Evolutionary conservation across 2,797 vertebrate genomes (phyloP).

Genomic region (Rallus crepitans): DNA sequence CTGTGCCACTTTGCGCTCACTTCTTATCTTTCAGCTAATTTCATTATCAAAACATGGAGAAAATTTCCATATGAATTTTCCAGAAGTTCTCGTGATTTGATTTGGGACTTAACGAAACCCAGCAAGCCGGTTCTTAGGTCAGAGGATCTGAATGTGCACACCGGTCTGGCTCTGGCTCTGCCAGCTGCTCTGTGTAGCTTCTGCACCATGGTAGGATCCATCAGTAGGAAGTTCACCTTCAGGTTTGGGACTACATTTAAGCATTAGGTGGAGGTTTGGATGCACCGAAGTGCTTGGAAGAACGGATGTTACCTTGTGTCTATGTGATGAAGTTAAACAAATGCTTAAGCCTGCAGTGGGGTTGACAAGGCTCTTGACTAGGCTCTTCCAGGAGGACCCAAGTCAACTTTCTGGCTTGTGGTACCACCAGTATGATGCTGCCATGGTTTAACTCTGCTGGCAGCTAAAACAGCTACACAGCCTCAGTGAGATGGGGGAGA

Average conservation of each 20-base stretch:
- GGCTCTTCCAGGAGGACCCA: not conserved
- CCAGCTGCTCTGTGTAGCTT: not conserved
- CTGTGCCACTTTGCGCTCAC: not conserved
- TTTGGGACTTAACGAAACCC: not conserved
- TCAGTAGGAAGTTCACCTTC: not conserved
- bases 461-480: too few relatives aligned
- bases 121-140: not conserved
- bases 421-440: not conserved
- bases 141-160: not conserved
- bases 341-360: not conserved
- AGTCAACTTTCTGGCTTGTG: not conserved
- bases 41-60: not conserved
- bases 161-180: not conserved
- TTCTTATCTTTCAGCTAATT: conserved; percentile 55
- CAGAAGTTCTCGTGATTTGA: not conserved
- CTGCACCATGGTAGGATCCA: not conserved
- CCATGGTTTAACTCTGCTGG: too few relatives aligned
- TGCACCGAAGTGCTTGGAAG: not conserved
- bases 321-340: not conserved
- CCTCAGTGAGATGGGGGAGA: too few relatives aligned
- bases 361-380: not conserved
- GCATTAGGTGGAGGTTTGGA: not conserved
- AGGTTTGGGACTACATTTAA: not conserved
- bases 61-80: conserved; percentile 21
- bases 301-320: not conserved